phyloP scores from a whole-genome alignment of 2,797 vertebrate species.

The Novumbra hubbsi region DNA sequence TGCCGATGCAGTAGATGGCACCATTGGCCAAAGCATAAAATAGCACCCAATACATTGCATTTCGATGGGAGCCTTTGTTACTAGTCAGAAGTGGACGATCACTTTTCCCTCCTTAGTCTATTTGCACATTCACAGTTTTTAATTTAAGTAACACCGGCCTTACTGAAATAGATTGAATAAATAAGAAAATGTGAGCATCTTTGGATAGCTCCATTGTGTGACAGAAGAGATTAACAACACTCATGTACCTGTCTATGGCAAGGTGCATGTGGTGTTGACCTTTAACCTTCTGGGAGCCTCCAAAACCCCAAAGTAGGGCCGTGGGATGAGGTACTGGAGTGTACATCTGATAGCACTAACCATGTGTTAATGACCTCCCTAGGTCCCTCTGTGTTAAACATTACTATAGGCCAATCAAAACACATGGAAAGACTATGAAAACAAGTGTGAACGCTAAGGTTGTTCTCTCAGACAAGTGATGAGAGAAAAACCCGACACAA shows the following conservation, averaged over 20 bases:
- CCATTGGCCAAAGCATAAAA: conserved; percentile 25
- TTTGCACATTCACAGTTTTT: neutral
- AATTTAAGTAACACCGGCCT: neutral
- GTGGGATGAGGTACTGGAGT: neutral
- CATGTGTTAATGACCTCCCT: conserved; percentile 69
- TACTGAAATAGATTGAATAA: neutral
- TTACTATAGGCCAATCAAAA: conserved; percentile 60
- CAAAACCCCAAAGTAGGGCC: neutral
- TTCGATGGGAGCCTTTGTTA: neutral
- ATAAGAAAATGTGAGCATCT: neutral
- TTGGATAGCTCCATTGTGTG: neutral
- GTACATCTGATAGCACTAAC: conserved; percentile 16
- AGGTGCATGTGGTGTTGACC: neutral
- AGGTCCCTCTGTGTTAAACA: conserved; percentile 56
- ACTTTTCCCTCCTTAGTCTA: neutral
- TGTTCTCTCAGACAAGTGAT: conserved; percentile 67
- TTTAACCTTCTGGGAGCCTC: neutral
- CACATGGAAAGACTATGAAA: conserved; percentile 72
- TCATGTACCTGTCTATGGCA: neutral
- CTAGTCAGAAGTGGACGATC: neutral
- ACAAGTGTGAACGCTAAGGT: conserved; percentile 60
- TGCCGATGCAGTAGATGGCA: conserved; percentile 52
- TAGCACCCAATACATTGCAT: neutral
- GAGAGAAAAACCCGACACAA: conserved; percentile 63
- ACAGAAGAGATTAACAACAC: neutral